Conservation (phyloP, 2,797 vertebrate genomes). For the Syncerus caffer region DNA sequence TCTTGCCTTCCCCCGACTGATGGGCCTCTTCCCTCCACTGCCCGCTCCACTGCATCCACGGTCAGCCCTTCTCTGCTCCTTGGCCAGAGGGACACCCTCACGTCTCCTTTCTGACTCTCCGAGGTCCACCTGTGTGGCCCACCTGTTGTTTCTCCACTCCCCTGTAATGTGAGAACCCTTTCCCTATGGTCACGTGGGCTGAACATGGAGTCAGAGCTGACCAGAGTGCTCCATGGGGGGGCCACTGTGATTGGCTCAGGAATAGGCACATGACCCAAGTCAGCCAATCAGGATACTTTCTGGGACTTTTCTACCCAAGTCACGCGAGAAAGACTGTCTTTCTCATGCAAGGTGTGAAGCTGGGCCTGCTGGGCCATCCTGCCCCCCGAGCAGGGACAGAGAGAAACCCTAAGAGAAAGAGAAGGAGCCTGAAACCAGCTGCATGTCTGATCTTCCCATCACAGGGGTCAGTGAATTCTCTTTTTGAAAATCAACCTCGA, state of each 20-base stretch:
- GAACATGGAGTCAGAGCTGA: not conserved
- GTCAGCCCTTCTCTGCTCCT: not conserved
- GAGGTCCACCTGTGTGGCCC: not conserved
- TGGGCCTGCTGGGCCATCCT: not conserved
- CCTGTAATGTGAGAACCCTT: not conserved
- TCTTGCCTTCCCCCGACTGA: not conserved
- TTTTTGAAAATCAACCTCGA: not conserved
- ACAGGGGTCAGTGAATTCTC: not conserved
- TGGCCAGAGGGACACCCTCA: not conserved
- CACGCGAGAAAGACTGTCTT: not conserved
- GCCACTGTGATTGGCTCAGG: not conserved
- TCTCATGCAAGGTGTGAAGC: not conserved
- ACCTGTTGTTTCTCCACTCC: not conserved
- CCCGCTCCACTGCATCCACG: accelerated
- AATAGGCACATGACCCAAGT: not conserved
- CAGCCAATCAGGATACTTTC: not conserved
- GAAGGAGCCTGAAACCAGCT: not conserved
- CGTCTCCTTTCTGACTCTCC: not conserved
- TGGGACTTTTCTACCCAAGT: not conserved
- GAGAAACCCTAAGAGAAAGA: not conserved
- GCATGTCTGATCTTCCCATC: not conserved
- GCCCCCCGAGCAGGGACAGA: not conserved
- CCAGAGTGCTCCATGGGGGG: not conserved
- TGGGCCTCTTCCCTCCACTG: accelerated
- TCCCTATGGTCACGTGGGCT: not conserved